Evolutionary conservation across 2,113 vertebrate species (phyloP).

Genomic region (Prochilodus magdalenae): DNA sequence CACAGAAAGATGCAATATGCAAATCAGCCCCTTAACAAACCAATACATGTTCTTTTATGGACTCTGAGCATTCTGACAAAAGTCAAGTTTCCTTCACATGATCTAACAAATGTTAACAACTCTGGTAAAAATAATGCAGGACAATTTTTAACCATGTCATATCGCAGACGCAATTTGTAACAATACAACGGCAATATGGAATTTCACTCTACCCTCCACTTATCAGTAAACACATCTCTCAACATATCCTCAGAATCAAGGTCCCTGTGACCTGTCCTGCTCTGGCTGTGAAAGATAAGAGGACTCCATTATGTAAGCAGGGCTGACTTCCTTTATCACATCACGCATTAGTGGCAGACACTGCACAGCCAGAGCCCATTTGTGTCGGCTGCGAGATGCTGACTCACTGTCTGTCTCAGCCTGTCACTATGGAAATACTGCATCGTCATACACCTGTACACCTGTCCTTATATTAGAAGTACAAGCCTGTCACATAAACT

Average conservation of each 20-base stretch:
- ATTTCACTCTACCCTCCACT: too few species aligned
- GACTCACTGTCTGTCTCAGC: conserved; percentile 39
- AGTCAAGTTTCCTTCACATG: too few species aligned
- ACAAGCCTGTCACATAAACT: background rate
- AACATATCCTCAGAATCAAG: background rate
- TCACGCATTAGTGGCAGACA: background rate
- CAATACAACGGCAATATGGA: too few species aligned
- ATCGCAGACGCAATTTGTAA: too few species aligned
- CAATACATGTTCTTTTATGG: background rate
- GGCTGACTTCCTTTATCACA: background rate
- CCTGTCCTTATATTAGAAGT: background rate
- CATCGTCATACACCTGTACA: conserved; percentile 30
- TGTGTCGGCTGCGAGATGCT: conserved; percentile 36
- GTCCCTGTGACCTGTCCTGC: background rate
- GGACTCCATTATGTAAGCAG: background rate
- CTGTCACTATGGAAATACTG: background rate
- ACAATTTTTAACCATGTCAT: too few species aligned
- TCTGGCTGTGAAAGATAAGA: background rate
- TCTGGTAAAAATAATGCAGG: too few species aligned
- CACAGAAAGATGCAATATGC: too few species aligned
- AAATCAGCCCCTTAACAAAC: too few species aligned
- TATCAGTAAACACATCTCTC: background rate
- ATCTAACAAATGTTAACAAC: too few species aligned
- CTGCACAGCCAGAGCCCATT: conserved; percentile 19
- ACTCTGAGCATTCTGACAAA: too few species aligned